Base-by-base conservation (phyloP, 1,140 invertebrate species). In the Brachionus sp. region DNA sequence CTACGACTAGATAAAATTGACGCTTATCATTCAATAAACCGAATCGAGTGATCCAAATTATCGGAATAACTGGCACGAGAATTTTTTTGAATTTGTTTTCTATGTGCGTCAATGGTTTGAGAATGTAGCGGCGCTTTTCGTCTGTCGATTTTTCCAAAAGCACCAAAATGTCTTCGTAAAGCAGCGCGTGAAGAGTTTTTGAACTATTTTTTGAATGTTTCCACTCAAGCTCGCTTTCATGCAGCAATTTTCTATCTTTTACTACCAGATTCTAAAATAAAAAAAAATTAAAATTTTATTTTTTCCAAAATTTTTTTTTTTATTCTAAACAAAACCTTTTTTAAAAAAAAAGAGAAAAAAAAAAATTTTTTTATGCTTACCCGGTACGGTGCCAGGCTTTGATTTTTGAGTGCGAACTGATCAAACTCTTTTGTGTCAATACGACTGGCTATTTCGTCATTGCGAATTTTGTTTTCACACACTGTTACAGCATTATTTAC, bases 401-500 rank as follows among this genome's bases (percentile, higher is more conserved):
- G 16, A 35, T 13, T 9, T 25, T 80, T 80, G 46, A 25, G 5
- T 23, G 46, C 53, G 29, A 62, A 80, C 19, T 80, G 77, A 25
- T 80, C 77, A 19, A 80, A 80, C 19, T 80, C 77, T 62, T 44
- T 80, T 12, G 50, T 80, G 50, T 80, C 77, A 13, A 80, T 57
- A 23, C 50, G 77, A 39, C 25, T 62, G 6, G 23, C 16, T 13
- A 80, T 62, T 62, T 80, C 77, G n/a, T 80, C 62, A 57, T 37
- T 66, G 2, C 77, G 46, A 12, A 42, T 80, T 25, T 35, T 39
- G 29, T 80, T 80, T 44, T 80, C 77, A 35, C 77, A 80, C 35
- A 29, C 77, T 29, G 50, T 80, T 7, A 80, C 77, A 37, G 77
- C 77, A 19, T 80, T 66, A 66, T 80, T 80, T 66, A 80, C 77